Evolutionary conservation across 1,140 invertebrate genomes (phyloP), one percentile per base, ranked within the genome.

Genomic region (Onthophagus taurus): DNA sequence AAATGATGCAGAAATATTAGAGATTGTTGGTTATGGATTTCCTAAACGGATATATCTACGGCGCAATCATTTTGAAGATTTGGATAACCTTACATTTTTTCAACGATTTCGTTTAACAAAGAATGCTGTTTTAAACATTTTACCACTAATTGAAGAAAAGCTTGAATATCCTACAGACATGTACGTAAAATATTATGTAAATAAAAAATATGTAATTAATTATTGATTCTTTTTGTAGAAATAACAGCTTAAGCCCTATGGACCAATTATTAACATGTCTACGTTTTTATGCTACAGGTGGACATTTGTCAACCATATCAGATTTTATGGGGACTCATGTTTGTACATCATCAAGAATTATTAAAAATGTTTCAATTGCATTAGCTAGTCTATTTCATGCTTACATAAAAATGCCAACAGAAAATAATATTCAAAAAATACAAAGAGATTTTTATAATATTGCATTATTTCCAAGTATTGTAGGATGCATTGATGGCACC

Each of bases 401-500:
- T 24, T 48, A 21, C 21, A 39, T 44, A 16, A 31, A 44, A 36
- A 30, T 48, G 17, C 60, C 61, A 26, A 26, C n/a, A n/a, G n/a
- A n/a, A n/a, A n/a, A n/a, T 12, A 51, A 44, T 21, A 42, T 37
- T 48, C 45, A 53, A 34, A 39, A 54, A 45, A 45, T 53, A 24
- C 16, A n/a, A 9, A 29, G 13, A 43, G 44, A 37, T 24, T 64
- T 64, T 54, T 63, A 53, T 48, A 35, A 47, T 17, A 59, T 57
- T 24, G 54, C 58, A 9, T 13, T 39, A 38, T 65, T 67, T 49
- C 63, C 67, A 17, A 53, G 56, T 46, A 60, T 65, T 19, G 37
- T 66, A 19, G 66, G 64, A 17, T 57, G 50, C 20, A 57, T 69
- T 26, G 66, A 68, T 51, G 58, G 66, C 13, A 65, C 58, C 14